Evolutionary conservation across 2,888 invertebrate genomes (phyloP), one percentile per base, ranked within the genome.

Genomic region (Stenichneumon culpator): DNA sequence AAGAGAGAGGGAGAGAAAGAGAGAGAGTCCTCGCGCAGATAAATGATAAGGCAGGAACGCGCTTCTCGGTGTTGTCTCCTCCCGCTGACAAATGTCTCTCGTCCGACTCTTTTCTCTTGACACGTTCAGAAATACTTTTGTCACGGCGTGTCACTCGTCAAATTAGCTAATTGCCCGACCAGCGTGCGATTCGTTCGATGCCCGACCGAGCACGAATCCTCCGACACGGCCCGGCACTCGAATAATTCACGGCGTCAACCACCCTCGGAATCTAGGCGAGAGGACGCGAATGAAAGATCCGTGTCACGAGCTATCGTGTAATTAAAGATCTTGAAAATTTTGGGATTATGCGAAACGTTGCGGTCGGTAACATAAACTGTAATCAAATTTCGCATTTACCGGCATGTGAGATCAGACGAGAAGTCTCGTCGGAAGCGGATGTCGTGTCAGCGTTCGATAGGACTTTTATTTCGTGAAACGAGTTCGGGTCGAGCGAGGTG

Each of bases 21-120:
- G 69, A 67, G 65, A 50, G 70, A 81, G 54, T 67, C 36, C n/a
- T 52, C 52, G 60, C 50, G 47, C 39, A 69, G 81, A 81, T 81
- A 81, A 81, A 69, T 81, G 75, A 75, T 81, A 81, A 81, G 81
- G 75, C 54, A 60, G 63, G 52, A 72, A 72, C 36, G 72, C 44
- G 4, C 9, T 52, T 72, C 57, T 39, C 39, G 39, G 39, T 19
- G 39, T 39, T 39, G 28, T 28, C 57, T 70, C 52, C 32, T 70
- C 32, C 3, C 11, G 9, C 19, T 44, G 68, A 80, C 74, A 68
- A 80, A 74, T 68, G 67, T 50, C 44, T 39, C 11, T 57, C 39
- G 36, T 9, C 67, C 39, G 25, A 5, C 54, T 74, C 67, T 57
- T 74, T 60, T 74, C 68, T 74, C 74, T 67, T 39, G 68, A 63